A percentile compares a stretch with the other conserved stretches of the same genome.
phyloP scores from a whole-genome alignment of 2,113 vertebrate species.

The Apus apus region DNA sequence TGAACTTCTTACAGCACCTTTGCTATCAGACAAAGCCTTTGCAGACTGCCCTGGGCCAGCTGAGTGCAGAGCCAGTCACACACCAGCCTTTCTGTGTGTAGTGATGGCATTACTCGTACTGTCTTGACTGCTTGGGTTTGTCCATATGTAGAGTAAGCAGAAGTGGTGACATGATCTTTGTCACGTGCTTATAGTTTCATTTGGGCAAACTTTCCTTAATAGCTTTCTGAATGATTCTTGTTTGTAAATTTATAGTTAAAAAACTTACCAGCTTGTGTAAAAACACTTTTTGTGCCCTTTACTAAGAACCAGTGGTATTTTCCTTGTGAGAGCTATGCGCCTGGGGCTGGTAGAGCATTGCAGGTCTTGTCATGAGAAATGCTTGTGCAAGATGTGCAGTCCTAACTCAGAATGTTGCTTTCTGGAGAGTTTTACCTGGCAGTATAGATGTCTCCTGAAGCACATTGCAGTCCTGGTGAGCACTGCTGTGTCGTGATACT shows the following conservation, averaged over 20 bases:
- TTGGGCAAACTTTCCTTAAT: neutral
- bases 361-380: neutral
- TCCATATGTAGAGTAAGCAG: neutral
- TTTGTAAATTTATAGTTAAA: neutral
- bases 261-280: neutral
- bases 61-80: neutral
- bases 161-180: neutral
- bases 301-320: neutral
- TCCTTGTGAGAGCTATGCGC: neutral
- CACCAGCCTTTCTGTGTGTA: neutral
- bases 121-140: neutral
- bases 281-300: neutral
- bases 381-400: neutral
- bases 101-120: rapidly evolving
- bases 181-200: neutral
- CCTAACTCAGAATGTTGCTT: rapidly evolving
- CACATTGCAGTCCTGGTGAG: neutral
- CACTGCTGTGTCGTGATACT: neutral
- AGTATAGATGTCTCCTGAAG: neutral
- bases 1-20: neutral
- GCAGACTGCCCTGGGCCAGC: neutral
- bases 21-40: neutral
- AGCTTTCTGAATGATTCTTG: neutral
- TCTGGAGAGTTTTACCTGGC: neutral
- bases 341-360: neutral